These are phyloP conservation scores for Daphoenositta chrysoptera DNA, from an alignment of 2,113 vertebrate genomes.

Conservation along the genomic window DNA sequence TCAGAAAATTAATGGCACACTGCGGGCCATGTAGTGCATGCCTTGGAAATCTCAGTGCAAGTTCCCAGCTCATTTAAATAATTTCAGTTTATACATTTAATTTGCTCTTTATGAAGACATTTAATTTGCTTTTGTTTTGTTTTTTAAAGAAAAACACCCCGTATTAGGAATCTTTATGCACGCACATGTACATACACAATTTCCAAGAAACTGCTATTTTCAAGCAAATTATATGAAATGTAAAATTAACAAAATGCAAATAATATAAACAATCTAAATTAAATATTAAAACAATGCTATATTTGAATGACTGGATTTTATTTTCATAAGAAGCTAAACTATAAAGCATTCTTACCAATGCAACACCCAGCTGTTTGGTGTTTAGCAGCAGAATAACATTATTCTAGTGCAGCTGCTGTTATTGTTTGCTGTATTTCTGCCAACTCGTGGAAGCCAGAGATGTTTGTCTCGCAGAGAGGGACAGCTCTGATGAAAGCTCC, in stretches of 20 bases:
- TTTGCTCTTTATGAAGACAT: constrained; percentile 41
- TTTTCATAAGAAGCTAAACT: constrained; percentile 45
- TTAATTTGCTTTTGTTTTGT: constrained; percentile 41
- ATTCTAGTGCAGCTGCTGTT: constrained; percentile 62
- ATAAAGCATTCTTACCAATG: constrained; percentile 17
- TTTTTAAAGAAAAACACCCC: constrained; percentile 40
- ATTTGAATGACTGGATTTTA: constrained; percentile 36
- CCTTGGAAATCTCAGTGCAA: not conserved
- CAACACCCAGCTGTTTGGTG: constrained; percentile 57
- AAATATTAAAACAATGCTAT: constrained; percentile 53
- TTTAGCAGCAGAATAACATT: constrained; percentile 7
- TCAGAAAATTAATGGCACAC: not conserved
- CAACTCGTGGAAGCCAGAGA: constrained; percentile 43
- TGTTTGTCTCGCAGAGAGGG: constrained; percentile 34
- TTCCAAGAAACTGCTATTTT: constrained; percentile 49
- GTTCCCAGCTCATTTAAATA: constrained; percentile 25
- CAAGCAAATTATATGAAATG: constrained; percentile 60
- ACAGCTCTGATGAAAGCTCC: constrained; percentile 41
- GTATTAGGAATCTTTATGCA: constrained; percentile 49
- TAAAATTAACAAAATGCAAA: constrained; percentile 66
- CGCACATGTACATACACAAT: constrained; percentile 18
- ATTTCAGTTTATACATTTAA: constrained; percentile 50
- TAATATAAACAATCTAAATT: constrained; percentile 51
- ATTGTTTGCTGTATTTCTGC: constrained; percentile 45
- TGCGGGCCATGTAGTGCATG: not conserved